Evolutionary conservation across 23 tunicate genomes (phyloP), one percentile per base, ranked within the genome.

Genomic region (Diplosoma virens): DNA sequence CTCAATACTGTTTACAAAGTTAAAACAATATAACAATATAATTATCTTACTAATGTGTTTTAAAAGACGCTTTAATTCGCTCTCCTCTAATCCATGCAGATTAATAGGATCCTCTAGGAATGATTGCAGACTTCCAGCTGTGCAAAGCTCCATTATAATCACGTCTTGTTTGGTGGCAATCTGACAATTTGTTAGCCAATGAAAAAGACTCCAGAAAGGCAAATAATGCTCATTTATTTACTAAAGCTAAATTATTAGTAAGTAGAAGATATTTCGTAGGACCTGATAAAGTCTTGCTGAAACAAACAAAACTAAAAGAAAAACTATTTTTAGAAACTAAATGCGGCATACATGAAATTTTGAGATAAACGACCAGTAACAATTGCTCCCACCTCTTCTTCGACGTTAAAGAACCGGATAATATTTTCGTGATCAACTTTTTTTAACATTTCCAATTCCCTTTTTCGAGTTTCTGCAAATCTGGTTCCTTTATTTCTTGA

Each of bases 371-470:
- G n/a, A n/a, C n/a, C n/a, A n/a, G n/a, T n/a, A n/a, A n/a, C n/a
- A n/a, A n/a, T n/a, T n/a, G n/a, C n/a, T n/a, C n/a, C n/a, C n/a
- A 83, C 97, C 88, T 90, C 97, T 52, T 90, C 90, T 66, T 92
- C 97, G 0, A 86, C 82, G 27, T 50, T 63, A 75, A 64, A 85
- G 9, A 92, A 47, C 22, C 82, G 84, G 24, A 93, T 93, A 29
- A 93, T 66, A 76, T 93, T 93, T 45, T 33, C 59, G 66, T 93
- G 98, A 41, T 81, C 58, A 5, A 93, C 81, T 54, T 79, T 82
- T 47, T 63, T 55, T 53, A 93, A 52, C 22, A 90, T 82, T 2
- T 90, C 97, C 45, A 90, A 80, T 79, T 90, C 97, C 28, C 86
- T 47, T 0, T 66, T 66, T 63, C 97, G 56, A 11, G 73, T 82